These are phyloP conservation scores for Drosophila recens DNA, from an alignment of 2,888 invertebrate genomes.

Conservation along the genomic window DNA sequence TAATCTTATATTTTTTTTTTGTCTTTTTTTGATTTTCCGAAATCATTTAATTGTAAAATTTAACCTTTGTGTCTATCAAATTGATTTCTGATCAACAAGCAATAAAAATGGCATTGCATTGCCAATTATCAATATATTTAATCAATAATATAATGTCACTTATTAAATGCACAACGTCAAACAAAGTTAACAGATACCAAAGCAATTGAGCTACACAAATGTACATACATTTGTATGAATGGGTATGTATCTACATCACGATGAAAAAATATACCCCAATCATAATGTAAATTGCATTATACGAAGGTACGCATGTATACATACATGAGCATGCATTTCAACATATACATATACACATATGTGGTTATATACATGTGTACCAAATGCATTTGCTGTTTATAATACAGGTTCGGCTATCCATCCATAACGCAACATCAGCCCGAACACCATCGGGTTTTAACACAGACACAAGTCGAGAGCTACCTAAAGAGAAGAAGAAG, in stretches of 20 bases:
- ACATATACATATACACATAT: slow-evolving; percentile 11
- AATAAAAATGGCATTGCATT: slow-evolving; percentile 10
- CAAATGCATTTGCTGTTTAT: slow-evolving; percentile 54
- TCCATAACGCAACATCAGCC: slow-evolving; percentile 34
- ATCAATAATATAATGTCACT: slow-evolving; percentile 18
- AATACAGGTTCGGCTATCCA: slow-evolving; percentile 54
- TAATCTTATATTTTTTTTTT: slow-evolving; percentile 1
- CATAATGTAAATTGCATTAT: slow-evolving; percentile 38
- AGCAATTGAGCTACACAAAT: slow-evolving; percentile 5
- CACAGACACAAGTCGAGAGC: slow-evolving; percentile 35
- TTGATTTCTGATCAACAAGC: slow-evolving; percentile 13
- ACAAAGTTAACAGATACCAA: slow-evolving; percentile 9
- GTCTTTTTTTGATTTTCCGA: not conserved
- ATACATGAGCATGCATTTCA: slow-evolving; percentile 15
- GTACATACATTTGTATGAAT: not conserved
- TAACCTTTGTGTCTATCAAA: slow-evolving; percentile 5
- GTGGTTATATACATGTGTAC: slow-evolving; percentile 11
- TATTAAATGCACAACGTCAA: not conserved
- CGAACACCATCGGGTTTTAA: slow-evolving; percentile 46
- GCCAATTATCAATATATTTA: slow-evolving; percentile 7
- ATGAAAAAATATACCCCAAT: slow-evolving; percentile 39
- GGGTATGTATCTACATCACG: slow-evolving; percentile 27
- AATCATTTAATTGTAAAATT: not conserved
- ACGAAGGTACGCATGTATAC: slow-evolving; percentile 14
- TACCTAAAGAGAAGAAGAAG: slow-evolving; percentile 25